Conservation (phyloP, 2,888 invertebrate species). For the Cephus spinipes region DNA sequence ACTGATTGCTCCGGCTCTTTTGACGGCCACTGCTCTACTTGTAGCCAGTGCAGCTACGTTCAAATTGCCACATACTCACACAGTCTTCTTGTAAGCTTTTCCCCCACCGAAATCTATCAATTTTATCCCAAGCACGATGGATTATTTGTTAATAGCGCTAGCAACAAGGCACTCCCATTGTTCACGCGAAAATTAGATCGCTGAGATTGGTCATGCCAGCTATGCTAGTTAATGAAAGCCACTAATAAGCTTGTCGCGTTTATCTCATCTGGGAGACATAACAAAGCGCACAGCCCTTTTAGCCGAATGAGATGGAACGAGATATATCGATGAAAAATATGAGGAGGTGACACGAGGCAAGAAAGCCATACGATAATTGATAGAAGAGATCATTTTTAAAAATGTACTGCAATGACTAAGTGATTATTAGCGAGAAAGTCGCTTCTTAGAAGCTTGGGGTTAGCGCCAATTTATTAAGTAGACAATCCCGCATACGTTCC, state of each 20-base stretch:
- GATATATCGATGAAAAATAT: background rate
- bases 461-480: background rate
- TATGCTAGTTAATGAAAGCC: background rate
- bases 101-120: background rate
- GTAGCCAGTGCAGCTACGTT: conserved; percentile 64
- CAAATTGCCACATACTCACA: conserved; percentile 66
- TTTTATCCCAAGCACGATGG: background rate
- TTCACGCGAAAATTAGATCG: background rate
- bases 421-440: background rate
- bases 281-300: background rate
- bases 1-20: conserved; percentile 64
- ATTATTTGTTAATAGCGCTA: background rate
- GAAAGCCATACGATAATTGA: background rate
- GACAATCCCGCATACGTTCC: background rate
- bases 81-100: conserved; percentile 62
- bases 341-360: background rate
- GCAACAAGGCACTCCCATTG: background rate
- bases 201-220: background rate
- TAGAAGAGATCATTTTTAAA: background rate
- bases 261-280: background rate
- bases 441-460: background rate
- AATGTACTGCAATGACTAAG: background rate
- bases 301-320: background rate
- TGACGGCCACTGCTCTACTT: conserved; percentile 63
- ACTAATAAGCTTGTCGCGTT: background rate